A percentile compares a stretch with the other conserved stretches of the same genome.
phyloP scores from a whole-genome alignment of 1,140 invertebrate species.

The Agrilus planipennis region DNA sequence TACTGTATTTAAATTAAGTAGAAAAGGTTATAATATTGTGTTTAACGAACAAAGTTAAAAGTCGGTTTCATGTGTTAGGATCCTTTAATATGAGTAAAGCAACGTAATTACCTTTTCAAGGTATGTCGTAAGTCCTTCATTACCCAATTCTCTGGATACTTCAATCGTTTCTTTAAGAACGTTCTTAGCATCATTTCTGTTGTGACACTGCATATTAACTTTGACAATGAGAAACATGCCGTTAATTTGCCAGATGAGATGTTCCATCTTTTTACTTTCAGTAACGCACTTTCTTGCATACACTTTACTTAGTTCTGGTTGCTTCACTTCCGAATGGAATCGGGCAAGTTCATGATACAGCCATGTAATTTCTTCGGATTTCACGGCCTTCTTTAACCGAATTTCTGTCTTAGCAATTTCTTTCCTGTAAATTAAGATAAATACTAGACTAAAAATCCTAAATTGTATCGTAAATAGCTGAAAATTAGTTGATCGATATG shows the following conservation, averaged over 20 bases:
- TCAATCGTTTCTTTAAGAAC: constrained; percentile 35
- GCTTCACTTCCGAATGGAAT: constrained; percentile 35
- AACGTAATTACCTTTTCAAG: constrained; percentile 17
- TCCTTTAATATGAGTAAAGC: constrained; percentile 4
- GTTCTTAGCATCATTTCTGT: constrained; percentile 38
- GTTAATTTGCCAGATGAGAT: constrained; percentile 37
- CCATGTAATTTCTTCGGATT: constrained; percentile 31
- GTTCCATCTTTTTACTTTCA: constrained; percentile 34
- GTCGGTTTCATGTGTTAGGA: neutral
- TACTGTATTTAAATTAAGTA: neutral
- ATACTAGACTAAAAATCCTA: too few relatives aligned
- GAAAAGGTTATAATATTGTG: neutral
- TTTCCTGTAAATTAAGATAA: constrained; percentile 17
- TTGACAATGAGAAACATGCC: constrained; percentile 37
- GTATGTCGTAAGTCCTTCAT: constrained; percentile 23
- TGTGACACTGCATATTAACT: constrained; percentile 39
- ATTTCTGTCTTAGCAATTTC: constrained; percentile 19
- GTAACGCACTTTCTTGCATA: constrained; percentile 40
- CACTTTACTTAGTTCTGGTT: constrained; percentile 40
- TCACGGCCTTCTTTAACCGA: constrained; percentile 20
- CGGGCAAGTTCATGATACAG: constrained; percentile 40
- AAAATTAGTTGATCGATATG: too few relatives aligned
- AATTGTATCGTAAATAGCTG: too few relatives aligned
- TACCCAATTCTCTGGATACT: constrained; percentile 33
- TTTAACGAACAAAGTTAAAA: neutral